phyloP scores from a whole-genome alignment of 2,113 vertebrate species.

The Ascaphus truei region DNA sequence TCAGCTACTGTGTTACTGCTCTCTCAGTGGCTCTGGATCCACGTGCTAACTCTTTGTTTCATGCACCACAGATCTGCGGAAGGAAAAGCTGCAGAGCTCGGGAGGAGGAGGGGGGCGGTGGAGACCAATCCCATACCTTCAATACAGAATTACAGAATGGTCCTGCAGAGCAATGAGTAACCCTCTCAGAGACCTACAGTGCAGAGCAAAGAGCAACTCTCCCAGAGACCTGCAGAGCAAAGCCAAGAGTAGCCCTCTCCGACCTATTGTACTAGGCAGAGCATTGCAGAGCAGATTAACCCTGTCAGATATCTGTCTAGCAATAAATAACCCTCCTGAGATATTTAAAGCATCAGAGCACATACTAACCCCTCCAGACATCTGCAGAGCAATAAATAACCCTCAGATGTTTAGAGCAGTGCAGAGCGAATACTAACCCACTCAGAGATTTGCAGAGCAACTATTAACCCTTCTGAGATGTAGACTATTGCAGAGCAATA shows the following conservation, averaged over 20 bases:
- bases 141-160: not conserved
- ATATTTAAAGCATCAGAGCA: too few species aligned
- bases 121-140: not conserved
- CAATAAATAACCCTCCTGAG: too few species aligned
- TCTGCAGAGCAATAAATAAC: not conserved
- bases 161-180: not conserved
- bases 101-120: conserved; percentile 25
- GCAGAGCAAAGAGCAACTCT: not conserved
- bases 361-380: too few species aligned
- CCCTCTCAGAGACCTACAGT: not conserved
- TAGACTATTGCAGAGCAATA: too few species aligned
- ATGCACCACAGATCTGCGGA: conserved; percentile 22
- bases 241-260: too few species aligned
- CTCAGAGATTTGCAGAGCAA: not conserved
- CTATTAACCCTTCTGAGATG: not conserved
- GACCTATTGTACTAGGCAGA: too few species aligned
- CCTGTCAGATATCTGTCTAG: too few species aligned
- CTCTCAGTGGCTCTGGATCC: conserved; percentile 1
- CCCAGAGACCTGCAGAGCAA: not conserved
- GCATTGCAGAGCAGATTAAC: too few species aligned
- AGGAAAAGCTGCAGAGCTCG: conserved; percentile 16
- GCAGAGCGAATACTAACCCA: not conserved
- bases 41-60: conserved; percentile 36
- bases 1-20: not conserved
- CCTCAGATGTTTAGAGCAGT: not conserved